These are phyloP conservation scores for Poeciliopsis infans DNA, from an alignment of 2,797 vertebrate genomes.

Conservation along the genomic window DNA sequence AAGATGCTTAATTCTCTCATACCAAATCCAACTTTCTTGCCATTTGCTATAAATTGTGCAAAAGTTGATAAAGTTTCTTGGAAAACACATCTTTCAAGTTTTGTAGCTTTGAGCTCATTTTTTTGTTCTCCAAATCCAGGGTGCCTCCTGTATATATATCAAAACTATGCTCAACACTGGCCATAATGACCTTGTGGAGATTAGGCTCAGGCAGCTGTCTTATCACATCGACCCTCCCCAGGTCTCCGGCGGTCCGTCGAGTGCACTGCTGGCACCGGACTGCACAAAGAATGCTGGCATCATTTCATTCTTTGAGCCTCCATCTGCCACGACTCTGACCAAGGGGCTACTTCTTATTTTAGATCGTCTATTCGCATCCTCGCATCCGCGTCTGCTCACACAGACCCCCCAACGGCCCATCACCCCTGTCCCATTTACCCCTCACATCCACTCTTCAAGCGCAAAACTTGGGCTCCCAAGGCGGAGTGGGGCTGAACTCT, in stretches of 20 bases:
- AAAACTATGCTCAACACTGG: constrained; percentile 51
- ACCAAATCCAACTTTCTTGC: constrained; percentile 52
- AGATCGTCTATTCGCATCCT: constrained; percentile 79
- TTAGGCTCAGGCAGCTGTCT: constrained; percentile 84
- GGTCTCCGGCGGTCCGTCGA: constrained; percentile 77
- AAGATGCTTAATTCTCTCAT: constrained; percentile 65
- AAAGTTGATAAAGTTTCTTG: constrained; percentile 56
- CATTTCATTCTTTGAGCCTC: constrained; percentile 84
- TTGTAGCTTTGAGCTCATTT: constrained; percentile 45
- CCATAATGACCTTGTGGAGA: constrained; percentile 81
- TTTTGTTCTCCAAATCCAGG: constrained; percentile 36
- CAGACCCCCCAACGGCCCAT: constrained; percentile 68
- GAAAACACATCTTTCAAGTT: constrained; percentile 50
- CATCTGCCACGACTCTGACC: constrained; percentile 86
- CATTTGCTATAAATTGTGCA: constrained; percentile 37
- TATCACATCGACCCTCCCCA: constrained; percentile 76
- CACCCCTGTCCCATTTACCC: constrained; percentile 79
- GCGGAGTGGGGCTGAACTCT: constrained; percentile 71
- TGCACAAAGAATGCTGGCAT: constrained; percentile 84
- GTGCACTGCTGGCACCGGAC: constrained; percentile 81
- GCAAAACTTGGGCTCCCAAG: constrained; percentile 75
- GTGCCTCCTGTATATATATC: constrained; percentile 40
- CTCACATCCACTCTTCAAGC: constrained; percentile 79
- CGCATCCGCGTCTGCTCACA: constrained; percentile 69
- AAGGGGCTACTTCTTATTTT: constrained; percentile 86